A percentile compares a stretch with the other conserved stretches of the same genome.
Evolutionary conservation across 2,113 vertebrate genomes (phyloP).

Genomic region (Saguinus imperator): DNA sequence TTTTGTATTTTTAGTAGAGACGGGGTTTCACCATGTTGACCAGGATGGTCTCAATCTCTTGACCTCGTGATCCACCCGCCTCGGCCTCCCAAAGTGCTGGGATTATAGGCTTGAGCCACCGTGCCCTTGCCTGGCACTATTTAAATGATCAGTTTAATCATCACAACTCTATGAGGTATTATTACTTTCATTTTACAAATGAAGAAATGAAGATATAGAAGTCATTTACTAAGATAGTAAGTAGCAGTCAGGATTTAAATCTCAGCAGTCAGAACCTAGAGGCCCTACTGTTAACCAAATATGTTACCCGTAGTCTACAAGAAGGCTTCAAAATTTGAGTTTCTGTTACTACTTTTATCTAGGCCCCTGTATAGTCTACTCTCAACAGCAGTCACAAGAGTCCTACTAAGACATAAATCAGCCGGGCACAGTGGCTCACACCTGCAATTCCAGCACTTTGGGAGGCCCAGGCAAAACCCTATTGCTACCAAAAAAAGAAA

Average conservation of each 20-base stretch:
- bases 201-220: neutral
- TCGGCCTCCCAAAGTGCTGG: too few relatives aligned
- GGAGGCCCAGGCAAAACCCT: too few relatives aligned
- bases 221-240: slow-evolving; percentile 1
- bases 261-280: neutral
- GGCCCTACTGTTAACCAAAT: neutral
- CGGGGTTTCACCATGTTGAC: too few relatives aligned
- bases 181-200: neutral
- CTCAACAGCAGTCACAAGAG: neutral
- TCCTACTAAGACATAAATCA: neutral
- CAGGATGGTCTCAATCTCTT: too few relatives aligned
- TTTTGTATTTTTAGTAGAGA: too few relatives aligned
- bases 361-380: neutral
- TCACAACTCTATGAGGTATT: neutral
- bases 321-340: neutral
- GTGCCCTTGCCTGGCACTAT: neutral
- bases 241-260: slow-evolving; percentile 9
- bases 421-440: too few relatives aligned
- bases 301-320: neutral
- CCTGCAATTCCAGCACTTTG: too few relatives aligned
- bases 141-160: slow-evolving; percentile 36
- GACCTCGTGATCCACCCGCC: too few relatives aligned
- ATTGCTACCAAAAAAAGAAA: too few relatives aligned
- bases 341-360: neutral
- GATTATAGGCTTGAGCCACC: too few relatives aligned